Base-by-base conservation (phyloP, 2,797 vertebrate genomes). In the Anabacerthia variegaticeps region DNA sequence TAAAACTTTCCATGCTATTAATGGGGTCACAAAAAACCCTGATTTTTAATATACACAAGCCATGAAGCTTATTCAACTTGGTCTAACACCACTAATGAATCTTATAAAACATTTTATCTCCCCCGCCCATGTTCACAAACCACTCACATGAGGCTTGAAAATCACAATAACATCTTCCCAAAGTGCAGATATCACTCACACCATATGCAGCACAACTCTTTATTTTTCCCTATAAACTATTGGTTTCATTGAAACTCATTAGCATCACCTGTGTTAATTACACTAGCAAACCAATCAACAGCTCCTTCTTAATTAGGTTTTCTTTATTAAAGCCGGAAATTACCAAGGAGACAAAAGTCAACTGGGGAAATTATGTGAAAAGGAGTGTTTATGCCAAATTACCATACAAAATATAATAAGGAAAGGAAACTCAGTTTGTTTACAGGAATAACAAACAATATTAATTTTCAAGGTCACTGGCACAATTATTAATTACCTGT, bases 241-340 rank as follows among this genome's bases (percentile, higher is more conserved):
- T 98, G 97, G 98, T 99, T 99, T 99, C 98, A 98, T 98, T 98
- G 99, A 99, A 99, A 98, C 99, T 99, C 98, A 99, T 99, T 99
- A 99, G 98, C 99, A 99, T 99, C 98, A 99, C 99, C 99, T 99
- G 99, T 99, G 99, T 99, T 99, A 99, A 99, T 99, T 99, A 99
- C 98, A 98, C 98, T 98, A 98, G 98, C 99, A 98, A 99, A 99
- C 99, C 99, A 99, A 99, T 99, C 99, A 99, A 99, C 98, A 98
- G 99, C 98, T 99, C 98, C 98, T 98, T 98, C 98, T 99, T 99
- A 99, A 99, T 99, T 99, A 99, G 99, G 98, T 98, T 98, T 98
- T 99, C 98, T 99, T 99, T 99, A 99, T 99, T 99, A 99, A 98
- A 99, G 98, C 98, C 98, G 97, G 98, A 98, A 98, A 98, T 98